These are phyloP conservation scores for Macrotus californicus DNA, from an alignment of 2,113 vertebrate species.

Conservation along the genomic window DNA sequence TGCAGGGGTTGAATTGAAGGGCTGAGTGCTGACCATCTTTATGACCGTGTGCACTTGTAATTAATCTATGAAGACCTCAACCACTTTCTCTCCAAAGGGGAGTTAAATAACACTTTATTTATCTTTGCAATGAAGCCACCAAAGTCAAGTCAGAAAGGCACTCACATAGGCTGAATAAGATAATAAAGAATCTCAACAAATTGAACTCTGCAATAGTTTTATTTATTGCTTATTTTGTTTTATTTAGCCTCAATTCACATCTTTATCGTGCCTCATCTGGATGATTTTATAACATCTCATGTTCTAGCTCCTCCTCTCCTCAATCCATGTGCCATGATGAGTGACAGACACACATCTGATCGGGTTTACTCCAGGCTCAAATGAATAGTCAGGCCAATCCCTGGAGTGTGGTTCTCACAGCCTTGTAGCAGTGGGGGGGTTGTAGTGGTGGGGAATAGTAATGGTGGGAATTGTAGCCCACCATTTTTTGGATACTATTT, in stretches of 20 bases:
- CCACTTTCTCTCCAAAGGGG: neutral
- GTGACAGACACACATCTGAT: neutral
- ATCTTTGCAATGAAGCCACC: neutral
- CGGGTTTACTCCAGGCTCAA: too few species aligned
- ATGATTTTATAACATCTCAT: neutral
- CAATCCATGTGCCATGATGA: neutral
- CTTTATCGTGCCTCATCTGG: neutral
- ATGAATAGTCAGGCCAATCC: neutral
- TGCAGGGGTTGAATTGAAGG: neutral
- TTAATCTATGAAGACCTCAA: neutral
- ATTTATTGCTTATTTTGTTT: neutral
- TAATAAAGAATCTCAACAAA: neutral
- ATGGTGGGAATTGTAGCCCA: too few species aligned
- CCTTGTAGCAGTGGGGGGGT: too few species aligned
- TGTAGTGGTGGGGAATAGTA: too few species aligned
- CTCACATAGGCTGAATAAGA: neutral
- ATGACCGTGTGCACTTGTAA: neutral
- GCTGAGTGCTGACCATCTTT: neutral
- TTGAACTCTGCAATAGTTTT: neutral
- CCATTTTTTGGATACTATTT: too few species aligned
- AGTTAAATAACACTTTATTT: slow-evolving; percentile 8
- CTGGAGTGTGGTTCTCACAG: neutral
- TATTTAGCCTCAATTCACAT: neutral
- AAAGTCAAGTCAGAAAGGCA: neutral
- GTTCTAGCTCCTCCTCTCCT: neutral